A percentile compares a stretch with the other conserved stretches of the same genome.
These are phyloP conservation scores for Erythrocebus patas DNA, from an alignment of 2,113 vertebrate species.

Conservation along the genomic window DNA sequence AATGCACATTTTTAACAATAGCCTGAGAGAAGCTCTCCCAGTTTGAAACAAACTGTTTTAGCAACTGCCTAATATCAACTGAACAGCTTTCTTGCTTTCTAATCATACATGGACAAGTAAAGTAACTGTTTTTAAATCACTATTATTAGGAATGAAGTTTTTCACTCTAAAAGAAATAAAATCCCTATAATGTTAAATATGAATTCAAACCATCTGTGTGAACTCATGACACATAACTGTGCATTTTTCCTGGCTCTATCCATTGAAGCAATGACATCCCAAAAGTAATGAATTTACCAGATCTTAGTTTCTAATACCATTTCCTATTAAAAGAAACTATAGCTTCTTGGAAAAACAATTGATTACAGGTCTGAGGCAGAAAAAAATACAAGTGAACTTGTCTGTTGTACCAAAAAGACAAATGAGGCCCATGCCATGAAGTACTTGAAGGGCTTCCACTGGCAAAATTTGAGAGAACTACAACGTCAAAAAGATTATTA, in stretches of 20 bases:
- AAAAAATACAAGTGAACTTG: background rate
- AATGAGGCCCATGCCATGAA: background rate
- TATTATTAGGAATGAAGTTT: background rate
- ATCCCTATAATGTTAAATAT: background rate
- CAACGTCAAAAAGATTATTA: background rate
- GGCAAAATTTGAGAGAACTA: background rate
- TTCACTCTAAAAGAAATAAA: constrained; percentile 24
- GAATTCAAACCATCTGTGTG: background rate
- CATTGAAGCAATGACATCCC: background rate
- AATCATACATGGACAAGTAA: background rate
- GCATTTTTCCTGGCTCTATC: constrained; percentile 27
- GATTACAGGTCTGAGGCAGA: background rate
- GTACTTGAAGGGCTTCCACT: background rate
- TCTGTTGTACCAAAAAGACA: background rate
- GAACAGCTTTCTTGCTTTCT: background rate
- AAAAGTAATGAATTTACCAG: background rate
- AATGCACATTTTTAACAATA: background rate
- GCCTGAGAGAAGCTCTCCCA: background rate
- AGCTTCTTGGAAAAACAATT: background rate
- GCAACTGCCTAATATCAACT: background rate
- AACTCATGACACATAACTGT: background rate
- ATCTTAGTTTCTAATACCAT: background rate
- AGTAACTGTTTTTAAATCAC: background rate
- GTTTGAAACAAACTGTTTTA: background rate
- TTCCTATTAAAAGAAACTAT: background rate